Base-by-base conservation (phyloP, 2,797 vertebrate genomes). In the Clamator glandarius region DNA sequence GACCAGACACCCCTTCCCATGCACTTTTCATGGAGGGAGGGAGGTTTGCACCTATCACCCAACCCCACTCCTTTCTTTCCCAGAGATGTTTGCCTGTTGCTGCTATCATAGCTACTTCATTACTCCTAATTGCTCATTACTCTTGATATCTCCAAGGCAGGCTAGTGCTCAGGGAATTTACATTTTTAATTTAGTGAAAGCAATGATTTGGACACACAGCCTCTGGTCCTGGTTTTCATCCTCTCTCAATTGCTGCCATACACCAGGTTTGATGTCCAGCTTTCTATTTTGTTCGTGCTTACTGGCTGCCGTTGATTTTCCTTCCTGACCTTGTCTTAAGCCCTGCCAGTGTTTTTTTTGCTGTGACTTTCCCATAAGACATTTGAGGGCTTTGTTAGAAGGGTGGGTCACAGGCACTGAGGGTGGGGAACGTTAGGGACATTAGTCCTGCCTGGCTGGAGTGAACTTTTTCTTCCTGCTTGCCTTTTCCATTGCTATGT, bases 171-270 rank as follows among this genome's bases (percentile, higher is more conserved):
- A 17, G 63, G 59, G 85, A 93, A 88, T 93, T 92, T 82, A 51
- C 44, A 76, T 93, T 86, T 95, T 89, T 88, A 88, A 93, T 92
- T 76, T 76, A 92, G 69, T 84, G 84, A 86, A 67, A 94, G 76
- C 51, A 78, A 2, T 35, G 74, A 76, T 19, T 39, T 73, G 73
- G 79, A 73, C 51, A 61, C 29, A 8, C 41, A 88, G 79, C 69
- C 63, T 88, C 66, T 17, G 35, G 84, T 74, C 73, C 76, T 93
- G 82, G 12, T 90, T 93, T 91, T 86, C 79, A 79, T 89, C 77
- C 44, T 78, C 78, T n/a, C 69, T 92, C 73, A 59, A 2, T 35
- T 54, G 82, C 87, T 86, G 36, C 31, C 36, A 5, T 24, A 21
- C 6, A 14, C 69, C 55, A 78, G 33, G 48, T 88, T 76, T 86